phyloP scores from a whole-genome alignment of 2,113 vertebrate species.

The Tichodroma muraria region DNA sequence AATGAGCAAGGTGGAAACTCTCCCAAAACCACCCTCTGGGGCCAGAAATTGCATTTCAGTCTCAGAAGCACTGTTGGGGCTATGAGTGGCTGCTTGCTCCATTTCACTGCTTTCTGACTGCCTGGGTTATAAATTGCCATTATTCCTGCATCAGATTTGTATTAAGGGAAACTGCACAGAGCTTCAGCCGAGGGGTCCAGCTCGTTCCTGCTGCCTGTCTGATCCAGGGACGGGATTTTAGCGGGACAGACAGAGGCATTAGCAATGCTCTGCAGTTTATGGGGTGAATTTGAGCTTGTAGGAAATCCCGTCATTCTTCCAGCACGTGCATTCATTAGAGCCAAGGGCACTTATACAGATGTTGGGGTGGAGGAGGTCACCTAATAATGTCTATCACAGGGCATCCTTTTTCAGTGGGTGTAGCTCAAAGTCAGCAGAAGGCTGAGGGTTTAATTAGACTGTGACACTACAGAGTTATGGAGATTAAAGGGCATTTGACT shows the following conservation, averaged over 20 bases:
- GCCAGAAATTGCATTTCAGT: neutral
- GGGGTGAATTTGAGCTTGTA: conserved; percentile 42
- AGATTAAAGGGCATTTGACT: conserved; percentile 1
- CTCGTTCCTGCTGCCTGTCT: neutral
- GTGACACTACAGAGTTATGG: neutral
- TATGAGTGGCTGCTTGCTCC: neutral
- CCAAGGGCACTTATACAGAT: neutral
- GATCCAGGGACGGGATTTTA: neutral
- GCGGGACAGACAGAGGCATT: conserved; percentile 10
- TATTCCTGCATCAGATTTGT: neutral
- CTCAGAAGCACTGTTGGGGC: neutral
- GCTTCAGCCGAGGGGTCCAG: neutral
- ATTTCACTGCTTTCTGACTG: conserved; percentile 1
- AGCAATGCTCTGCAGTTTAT: conserved; percentile 11
- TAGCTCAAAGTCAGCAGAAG: neutral
- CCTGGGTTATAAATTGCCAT: neutral
- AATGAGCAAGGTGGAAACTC: neutral
- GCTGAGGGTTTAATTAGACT: neutral
- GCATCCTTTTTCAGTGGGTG: neutral
- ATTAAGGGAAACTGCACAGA: neutral
- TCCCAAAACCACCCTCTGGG: neutral
- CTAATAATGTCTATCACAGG: neutral
- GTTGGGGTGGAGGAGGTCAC: neutral
- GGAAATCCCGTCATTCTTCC: conserved; percentile 2
- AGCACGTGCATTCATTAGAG: neutral